A percentile compares a stretch with the other conserved stretches of the same genome.
phyloP scores from a whole-genome alignment of 1,140 invertebrate genomes.

The Choristoneura fumiferana region DNA sequence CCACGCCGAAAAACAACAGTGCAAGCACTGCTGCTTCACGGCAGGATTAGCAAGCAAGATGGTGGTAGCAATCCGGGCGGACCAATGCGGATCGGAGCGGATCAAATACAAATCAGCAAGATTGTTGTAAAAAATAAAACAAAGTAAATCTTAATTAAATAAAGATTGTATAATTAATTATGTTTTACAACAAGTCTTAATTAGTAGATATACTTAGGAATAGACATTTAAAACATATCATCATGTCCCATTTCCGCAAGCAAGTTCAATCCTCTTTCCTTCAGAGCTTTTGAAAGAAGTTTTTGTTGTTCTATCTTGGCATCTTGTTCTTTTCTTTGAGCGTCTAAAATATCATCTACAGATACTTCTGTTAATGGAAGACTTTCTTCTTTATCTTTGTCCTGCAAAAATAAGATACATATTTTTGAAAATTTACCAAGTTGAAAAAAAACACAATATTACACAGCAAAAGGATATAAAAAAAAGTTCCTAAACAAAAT shows the following conservation, averaged over 20 bases:
- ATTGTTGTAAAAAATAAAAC: not conserved
- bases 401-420: slow-evolving; percentile 80
- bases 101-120: not conserved
- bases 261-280: slow-evolving; percentile 87
- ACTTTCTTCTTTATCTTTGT: slow-evolving; percentile 91
- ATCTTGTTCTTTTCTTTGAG: slow-evolving; percentile 95
- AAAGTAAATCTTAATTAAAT: not conserved
- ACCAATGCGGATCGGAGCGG: too few species aligned
- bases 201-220: not conserved
- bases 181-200: slow-evolving; percentile 16
- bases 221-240: slow-evolving; percentile 70
- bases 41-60: too few species aligned
- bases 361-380: slow-evolving; percentile 91
- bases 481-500: too few species aligned
- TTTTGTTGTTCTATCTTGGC: slow-evolving; percentile 91
- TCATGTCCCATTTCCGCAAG: slow-evolving; percentile 73
- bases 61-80: too few species aligned
- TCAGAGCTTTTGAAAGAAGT: slow-evolving; percentile 88
- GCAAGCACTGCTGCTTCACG: too few species aligned
- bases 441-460: too few species aligned
- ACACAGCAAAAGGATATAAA: too few species aligned
- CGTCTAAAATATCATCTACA: slow-evolving; percentile 96
- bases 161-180: slow-evolving; percentile 17
- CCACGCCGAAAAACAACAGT: too few species aligned
- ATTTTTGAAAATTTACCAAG: too few species aligned